phyloP scores from a whole-genome alignment of 2,797 vertebrate genomes.

The Remorina albescens region DNA sequence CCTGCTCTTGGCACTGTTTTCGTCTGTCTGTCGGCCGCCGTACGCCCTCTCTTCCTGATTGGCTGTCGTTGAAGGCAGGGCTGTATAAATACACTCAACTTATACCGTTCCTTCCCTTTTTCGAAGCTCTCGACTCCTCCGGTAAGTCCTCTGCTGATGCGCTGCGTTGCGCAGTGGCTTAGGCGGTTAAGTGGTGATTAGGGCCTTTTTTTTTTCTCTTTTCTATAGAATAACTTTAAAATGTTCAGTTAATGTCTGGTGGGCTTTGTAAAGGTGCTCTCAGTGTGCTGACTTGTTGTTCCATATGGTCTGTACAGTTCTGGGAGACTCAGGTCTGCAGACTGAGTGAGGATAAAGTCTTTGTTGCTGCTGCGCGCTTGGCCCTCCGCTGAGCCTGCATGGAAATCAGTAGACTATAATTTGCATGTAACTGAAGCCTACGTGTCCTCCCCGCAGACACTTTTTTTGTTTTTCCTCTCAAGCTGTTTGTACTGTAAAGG shows the following conservation, averaged over 20 bases:
- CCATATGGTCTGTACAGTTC: not conserved
- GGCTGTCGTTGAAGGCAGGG: slow-evolving; percentile 77
- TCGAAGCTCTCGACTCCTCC: not conserved
- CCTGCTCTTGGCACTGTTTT: slow-evolving; percentile 46
- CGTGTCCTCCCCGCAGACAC: slow-evolving; percentile 20
- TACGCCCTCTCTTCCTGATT: slow-evolving; percentile 76
- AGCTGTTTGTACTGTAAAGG: not conserved
- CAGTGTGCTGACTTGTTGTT: not conserved
- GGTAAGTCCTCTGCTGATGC: slow-evolving; percentile 44
- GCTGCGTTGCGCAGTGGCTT: not conserved
- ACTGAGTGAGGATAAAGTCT: not conserved
- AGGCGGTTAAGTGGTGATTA: not conserved
- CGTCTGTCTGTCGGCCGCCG: not conserved
- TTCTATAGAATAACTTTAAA: not conserved
- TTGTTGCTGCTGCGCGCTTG: not conserved
- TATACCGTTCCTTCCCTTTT: slow-evolving; percentile 48
- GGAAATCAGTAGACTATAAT: slow-evolving; percentile 14
- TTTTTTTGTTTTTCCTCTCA: not conserved
- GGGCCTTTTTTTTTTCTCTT: too few relatives aligned
- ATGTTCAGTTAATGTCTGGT: not conserved
- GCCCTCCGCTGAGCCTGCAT: slow-evolving; percentile 1
- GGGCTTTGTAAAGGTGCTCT: not conserved
- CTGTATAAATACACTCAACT: slow-evolving; percentile 69
- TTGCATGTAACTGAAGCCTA: slow-evolving; percentile 18
- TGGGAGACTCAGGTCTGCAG: not conserved